Evolutionary conservation across 2,888 invertebrate genomes (phyloP), one percentile per base, ranked within the genome.

Genomic region (Rotaria socialis): DNA sequence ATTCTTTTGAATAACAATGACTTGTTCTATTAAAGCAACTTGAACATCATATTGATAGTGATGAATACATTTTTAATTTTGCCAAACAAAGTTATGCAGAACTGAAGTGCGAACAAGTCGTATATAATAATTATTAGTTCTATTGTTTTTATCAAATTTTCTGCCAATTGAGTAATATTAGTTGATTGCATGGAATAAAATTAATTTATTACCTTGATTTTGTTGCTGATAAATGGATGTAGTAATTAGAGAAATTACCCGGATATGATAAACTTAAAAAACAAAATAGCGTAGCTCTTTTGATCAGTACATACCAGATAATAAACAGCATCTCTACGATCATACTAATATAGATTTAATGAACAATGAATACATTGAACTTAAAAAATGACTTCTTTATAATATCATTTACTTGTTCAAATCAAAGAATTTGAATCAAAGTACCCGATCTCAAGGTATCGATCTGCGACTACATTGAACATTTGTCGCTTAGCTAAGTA

Each of bases 11-110:
- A 55, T 19, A n/a, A 84, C 52, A 16, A 84, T 43, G 27, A 6
- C n/a, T 84, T 84, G 43, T 52, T 84, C 16, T 27, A 47, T 84
- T 55, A 84, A 43, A 84, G n/a, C 52, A 43, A 55, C 47, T 27
- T 43, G 16, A 7, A 84, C 47, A 50, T 84, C 84, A 27, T 52
- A 27, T 43, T 11, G 4, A 67, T 35, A 11, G 35, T 67, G 67
- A 14, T 16, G 67, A 14, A 35, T n/a, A 11, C 16, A 67, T 35
- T 67, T 11, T 16, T 35, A 67, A 35, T 67, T 14, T 67, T 67
- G 67, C 27, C 67, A 67, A 6, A 4, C 27, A 67, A 67, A 67
- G 35, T 67, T 35, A 35, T 67, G 35, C 11, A 35, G 67, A 35
- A 67, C 67, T 14, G 2, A 35, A 35, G 35, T 35, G 10, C 67